These are phyloP conservation scores for Ecdyonurus torrentis DNA, from an alignment of 2,888 invertebrate species.

Conservation along the genomic window DNA sequence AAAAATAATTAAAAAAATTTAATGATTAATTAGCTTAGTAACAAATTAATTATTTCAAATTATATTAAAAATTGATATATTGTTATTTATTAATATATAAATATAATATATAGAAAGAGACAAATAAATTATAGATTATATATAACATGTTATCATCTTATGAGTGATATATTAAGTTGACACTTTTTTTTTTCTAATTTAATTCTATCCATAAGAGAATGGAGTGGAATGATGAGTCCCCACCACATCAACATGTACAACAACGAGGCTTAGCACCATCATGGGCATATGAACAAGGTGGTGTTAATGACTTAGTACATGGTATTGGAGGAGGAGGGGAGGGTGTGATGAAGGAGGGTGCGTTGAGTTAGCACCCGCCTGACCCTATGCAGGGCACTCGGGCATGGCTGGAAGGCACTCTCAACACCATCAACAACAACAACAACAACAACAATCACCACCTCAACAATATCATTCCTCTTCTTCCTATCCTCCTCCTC, in stretches of 20 bases:
- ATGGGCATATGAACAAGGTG: constrained; percentile 1
- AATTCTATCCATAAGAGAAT: no score
- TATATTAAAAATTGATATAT: no score
- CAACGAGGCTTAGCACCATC: constrained; percentile 1
- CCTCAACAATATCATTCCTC: no score
- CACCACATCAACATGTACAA: constrained; percentile 3
- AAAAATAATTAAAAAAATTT: no score
- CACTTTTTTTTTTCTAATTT: no score
- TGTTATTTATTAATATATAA: no score
- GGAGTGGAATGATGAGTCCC: background rate
- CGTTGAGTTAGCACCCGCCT: background rate
- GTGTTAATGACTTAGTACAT: constrained; percentile 8
- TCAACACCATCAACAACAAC: background rate
- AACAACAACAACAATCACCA: background rate
- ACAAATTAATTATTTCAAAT: no score
- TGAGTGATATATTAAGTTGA: no score
- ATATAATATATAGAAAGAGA: no score
- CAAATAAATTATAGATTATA: no score
- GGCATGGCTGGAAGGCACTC: background rate
- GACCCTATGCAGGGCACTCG: background rate
- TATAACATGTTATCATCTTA: no score
- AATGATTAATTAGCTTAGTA: no score
- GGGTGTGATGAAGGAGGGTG: background rate
- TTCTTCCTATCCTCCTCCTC: background rate
- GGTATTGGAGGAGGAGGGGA: constrained; percentile 6